A percentile compares a stretch with the other conserved stretches of the same genome.
These are phyloP conservation scores for Drosophila erecta DNA, from an alignment of 1,140 invertebrate genomes.

Conservation along the genomic window DNA sequence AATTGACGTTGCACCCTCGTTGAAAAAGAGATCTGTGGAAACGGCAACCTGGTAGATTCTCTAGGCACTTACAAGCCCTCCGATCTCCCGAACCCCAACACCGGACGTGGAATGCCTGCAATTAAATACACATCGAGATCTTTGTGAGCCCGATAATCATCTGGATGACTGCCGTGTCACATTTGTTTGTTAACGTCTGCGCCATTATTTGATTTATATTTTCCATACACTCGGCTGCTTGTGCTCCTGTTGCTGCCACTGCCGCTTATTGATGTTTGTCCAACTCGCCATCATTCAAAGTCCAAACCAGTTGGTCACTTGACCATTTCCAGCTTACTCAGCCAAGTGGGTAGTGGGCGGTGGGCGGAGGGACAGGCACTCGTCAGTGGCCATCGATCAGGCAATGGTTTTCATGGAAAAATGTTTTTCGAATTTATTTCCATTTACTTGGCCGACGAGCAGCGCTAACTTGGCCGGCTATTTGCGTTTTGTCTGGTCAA, in stretches of 20 bases:
- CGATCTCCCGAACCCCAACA: background rate
- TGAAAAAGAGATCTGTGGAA: slow-evolving; percentile 17
- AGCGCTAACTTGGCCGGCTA: slow-evolving; percentile 51
- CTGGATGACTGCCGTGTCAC: slow-evolving; percentile 39
- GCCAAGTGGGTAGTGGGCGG: slow-evolving; percentile 18
- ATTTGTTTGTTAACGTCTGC: slow-evolving; percentile 67
- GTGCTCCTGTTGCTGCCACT: slow-evolving; percentile 24
- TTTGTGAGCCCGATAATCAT: slow-evolving; percentile 50
- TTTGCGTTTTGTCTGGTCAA: slow-evolving; percentile 64
- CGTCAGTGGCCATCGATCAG: slow-evolving; percentile 53
- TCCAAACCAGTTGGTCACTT: slow-evolving; percentile 62
- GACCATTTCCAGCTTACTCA: slow-evolving; percentile 48
- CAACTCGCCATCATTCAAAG: slow-evolving; percentile 53
- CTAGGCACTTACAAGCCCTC: slow-evolving; percentile 4
- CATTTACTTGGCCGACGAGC: slow-evolving; percentile 51
- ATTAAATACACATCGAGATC: slow-evolving; percentile 53
- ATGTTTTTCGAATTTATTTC: slow-evolving; percentile 73
- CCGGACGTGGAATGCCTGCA: slow-evolving; percentile 25
- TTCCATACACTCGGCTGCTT: slow-evolving; percentile 61
- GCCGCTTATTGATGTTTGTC: slow-evolving; percentile 55
- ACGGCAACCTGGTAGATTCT: background rate
- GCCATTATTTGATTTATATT: slow-evolving; percentile 66
- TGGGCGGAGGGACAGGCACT: slow-evolving; percentile 58
- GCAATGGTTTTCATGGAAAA: slow-evolving; percentile 57
- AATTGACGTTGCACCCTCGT: too few relatives aligned